Percentiles rank a stretch among this genome's conserved stretches.
Conservation (phyloP, 2,797 vertebrate genomes). For the Sebastes cheni region DNA sequence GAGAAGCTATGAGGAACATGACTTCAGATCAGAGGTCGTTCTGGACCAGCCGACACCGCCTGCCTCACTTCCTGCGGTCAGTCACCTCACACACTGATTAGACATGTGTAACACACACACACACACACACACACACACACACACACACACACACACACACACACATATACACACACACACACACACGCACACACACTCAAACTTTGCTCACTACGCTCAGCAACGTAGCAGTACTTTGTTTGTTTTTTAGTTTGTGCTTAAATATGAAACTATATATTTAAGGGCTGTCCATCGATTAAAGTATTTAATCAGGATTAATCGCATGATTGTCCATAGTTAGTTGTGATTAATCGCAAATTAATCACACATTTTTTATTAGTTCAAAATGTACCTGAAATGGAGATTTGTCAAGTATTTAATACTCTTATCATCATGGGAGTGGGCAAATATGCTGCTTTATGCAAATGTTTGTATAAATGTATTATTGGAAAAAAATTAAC, state of each 20-base stretch:
- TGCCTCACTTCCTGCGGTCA: conserved; percentile 85
- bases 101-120: not conserved
- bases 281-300: too few species aligned
- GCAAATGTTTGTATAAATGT: too few species aligned
- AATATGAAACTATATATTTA: not conserved
- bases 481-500: too few species aligned
- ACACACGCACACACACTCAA: not conserved
- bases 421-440: too few species aligned
- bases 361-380: too few species aligned
- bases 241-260: not conserved
- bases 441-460: too few species aligned
- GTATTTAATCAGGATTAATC: too few species aligned
- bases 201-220: not conserved
- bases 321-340: too few species aligned
- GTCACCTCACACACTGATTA: conserved; percentile 3
- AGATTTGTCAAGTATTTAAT: too few species aligned
- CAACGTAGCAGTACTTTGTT: not conserved
- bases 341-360: too few species aligned
- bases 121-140: not conserved
- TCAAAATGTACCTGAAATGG: too few species aligned
- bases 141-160: not conserved
- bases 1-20: conserved; percentile 75
- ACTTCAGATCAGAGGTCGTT: conserved; percentile 67
- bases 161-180: too few species aligned
- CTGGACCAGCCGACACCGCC: conserved; percentile 80